Conservation (phyloP, 1,140 invertebrate genomes). For the Phymastichus coffea region DNA sequence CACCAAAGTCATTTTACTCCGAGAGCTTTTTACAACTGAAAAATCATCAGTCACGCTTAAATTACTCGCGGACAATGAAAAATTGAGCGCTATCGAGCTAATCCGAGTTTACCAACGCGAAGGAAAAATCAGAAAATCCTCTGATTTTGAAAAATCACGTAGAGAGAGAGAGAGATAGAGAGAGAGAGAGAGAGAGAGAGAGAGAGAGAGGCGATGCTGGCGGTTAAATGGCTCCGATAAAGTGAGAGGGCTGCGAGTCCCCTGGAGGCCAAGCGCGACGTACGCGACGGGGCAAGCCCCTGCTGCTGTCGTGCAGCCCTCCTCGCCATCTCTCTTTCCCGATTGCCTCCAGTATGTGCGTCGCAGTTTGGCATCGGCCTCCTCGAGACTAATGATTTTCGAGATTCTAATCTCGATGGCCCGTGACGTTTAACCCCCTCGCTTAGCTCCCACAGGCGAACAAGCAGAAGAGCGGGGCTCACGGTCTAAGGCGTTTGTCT, state of each 20-base stretch:
- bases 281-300: slow-evolving; percentile 1
- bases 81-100: too few species aligned
- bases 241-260: not conserved
- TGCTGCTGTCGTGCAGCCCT: not conserved
- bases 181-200: not conserved
- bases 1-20: too few species aligned
- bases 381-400: slow-evolving; percentile 46
- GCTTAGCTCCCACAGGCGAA: not conserved
- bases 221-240: not conserved
- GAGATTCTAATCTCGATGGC: slow-evolving; percentile 45
- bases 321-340: slow-evolving; percentile 16
- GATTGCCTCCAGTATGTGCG: slow-evolving; percentile 36
- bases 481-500: slow-evolving; percentile 5
- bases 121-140: slow-evolving; percentile 4
- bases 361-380: slow-evolving; percentile 15
- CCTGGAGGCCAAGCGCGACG: slow-evolving; percentile 9
- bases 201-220: too few species aligned
- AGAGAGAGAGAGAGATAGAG: too few species aligned
- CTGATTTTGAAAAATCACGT: slow-evolving; percentile 17
- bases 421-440: not conserved
- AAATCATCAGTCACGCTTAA: too few species aligned
- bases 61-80: too few species aligned
- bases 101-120: too few species aligned
- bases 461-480: not conserved
- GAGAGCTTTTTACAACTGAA: too few species aligned